phyloP scores from a whole-genome alignment of 2,888 invertebrate species.

The Agrotis clavis region DNA sequence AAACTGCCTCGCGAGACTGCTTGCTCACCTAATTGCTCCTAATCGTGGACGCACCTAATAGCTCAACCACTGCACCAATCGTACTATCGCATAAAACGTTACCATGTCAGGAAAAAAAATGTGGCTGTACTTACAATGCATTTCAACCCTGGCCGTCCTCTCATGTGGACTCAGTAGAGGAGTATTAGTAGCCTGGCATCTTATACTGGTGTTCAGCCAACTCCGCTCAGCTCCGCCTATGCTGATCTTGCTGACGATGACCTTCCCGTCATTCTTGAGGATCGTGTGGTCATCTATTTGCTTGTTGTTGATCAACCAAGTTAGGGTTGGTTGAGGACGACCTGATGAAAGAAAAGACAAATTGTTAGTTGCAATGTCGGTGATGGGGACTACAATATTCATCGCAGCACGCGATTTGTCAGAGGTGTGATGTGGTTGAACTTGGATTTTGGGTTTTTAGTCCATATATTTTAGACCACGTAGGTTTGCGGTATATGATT shows the following conservation, averaged over 20 bases:
- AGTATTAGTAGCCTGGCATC: constrained; percentile 96
- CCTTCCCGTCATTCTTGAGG: constrained; percentile 92
- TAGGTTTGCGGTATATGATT: too few relatives aligned
- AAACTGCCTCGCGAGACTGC: too few relatives aligned
- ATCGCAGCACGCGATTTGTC: too few relatives aligned
- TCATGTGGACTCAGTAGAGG: constrained; percentile 95
- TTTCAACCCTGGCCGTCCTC: constrained; percentile 94
- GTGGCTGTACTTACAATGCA: constrained; percentile 93
- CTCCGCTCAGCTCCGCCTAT: constrained; percentile 94
- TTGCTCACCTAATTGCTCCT: too few relatives aligned
- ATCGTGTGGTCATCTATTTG: constrained; percentile 93
- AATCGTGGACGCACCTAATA: too few relatives aligned
- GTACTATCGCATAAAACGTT: too few relatives aligned
- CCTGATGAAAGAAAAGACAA: constrained; percentile 88
- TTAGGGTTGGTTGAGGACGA: constrained; percentile 94
- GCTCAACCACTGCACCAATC: too few relatives aligned
- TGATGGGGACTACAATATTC: too few relatives aligned
- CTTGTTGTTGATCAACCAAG: constrained; percentile 95
- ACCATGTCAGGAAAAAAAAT: too few relatives aligned
- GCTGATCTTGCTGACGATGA: constrained; percentile 94
- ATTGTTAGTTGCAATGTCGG: background rate
- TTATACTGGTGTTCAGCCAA: constrained; percentile 95
- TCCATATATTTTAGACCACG: too few relatives aligned
- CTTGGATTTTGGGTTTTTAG: too few relatives aligned
- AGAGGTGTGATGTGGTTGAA: too few relatives aligned